Evolutionary conservation across 2,797 vertebrate genomes (phyloP), one percentile per base, ranked within the genome.

Genomic region (Phataginus tetradactyla): DNA sequence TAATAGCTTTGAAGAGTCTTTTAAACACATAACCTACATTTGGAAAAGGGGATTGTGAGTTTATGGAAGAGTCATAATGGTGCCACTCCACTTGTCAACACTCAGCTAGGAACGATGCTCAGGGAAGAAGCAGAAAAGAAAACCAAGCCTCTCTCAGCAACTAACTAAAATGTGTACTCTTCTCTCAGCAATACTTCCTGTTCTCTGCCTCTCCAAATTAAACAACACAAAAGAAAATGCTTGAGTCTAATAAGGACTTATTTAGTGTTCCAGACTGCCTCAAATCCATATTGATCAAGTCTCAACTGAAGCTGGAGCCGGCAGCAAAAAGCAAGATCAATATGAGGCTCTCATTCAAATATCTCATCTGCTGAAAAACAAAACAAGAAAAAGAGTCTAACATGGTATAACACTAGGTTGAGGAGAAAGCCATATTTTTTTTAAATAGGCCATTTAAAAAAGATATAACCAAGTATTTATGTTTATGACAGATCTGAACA

Each of bases 281-380:
- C 91, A 91, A 87, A 94, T 86, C 90, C 49, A 81, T 90, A 97
- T 93, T 96, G 96, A 86, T 97, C 89, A 93, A 84, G 37, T 49
- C 94, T 94, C 78, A 88, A 95, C 79, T 71, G 88, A 92, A 93
- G 64, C 51, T 71, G 51, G 84, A 97, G 91, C 83, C 83, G 75
- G 75, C 86, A 92, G 78, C 89, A 87, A 63, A 92, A 91, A 1
- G 10, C 37, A 39, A 96, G 61, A 97, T 92, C 88, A 93, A 94
- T 96, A 61, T 11, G 57, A 45, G 25, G 71, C 68, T 90, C 95
- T 91, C 92, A 90, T 81, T 95, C 96, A 94, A 88, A 93, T 53
- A 94, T 5, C 11, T 95, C 75, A 64, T 77, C 49, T 61, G 37
- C 49, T 92, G 45, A 42, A 34, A 78, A 57, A 69, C 59, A 84